phyloP scores from a whole-genome alignment of 1,140 invertebrate species.

The Panagrolaimus sp. region DNA sequence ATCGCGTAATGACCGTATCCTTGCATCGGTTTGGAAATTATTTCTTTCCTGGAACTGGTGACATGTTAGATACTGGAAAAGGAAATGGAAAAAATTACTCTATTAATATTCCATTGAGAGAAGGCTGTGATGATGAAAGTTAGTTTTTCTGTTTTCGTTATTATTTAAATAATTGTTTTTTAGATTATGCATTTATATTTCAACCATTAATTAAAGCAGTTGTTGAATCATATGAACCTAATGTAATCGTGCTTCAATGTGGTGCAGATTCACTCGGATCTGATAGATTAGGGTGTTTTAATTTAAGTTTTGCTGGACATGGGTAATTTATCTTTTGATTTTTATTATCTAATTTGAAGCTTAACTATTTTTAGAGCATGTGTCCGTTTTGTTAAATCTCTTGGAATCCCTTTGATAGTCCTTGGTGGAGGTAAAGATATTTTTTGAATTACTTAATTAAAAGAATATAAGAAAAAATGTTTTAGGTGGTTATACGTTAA shows the following conservation, averaged over 20 bases:
- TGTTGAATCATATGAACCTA: conserved; percentile 91
- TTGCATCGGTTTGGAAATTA: conserved; percentile 98
- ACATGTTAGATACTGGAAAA: conserved; percentile 93
- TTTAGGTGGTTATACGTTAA: conserved; percentile 79
- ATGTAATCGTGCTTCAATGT: conserved; percentile 91
- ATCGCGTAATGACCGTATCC: conserved; percentile 97
- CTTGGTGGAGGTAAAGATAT: conserved; percentile 71
- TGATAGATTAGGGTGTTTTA: conserved; percentile 84
- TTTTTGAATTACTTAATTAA: no score
- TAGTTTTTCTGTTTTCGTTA: no score
- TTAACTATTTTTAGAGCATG: conserved; percentile 71
- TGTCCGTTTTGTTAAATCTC: conserved; percentile 87
- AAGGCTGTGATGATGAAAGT: conserved; percentile 90
- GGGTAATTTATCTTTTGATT: conserved; percentile 63
- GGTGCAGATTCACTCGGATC: conserved; percentile 92
- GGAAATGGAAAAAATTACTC: conserved; percentile 86
- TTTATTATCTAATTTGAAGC: conserved; percentile 59
- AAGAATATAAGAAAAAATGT: no score
- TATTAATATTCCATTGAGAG: conserved; percentile 90
- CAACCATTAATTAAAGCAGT: conserved; percentile 71
- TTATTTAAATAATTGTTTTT: no score
- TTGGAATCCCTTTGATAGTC: conserved; percentile 86
- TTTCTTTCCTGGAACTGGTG: conserved; percentile 90
- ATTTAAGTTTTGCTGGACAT: conserved; percentile 80
- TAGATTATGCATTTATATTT: not conserved